Evolutionary conservation across 2,888 invertebrate species (phyloP).

Genomic region (Drosophila cracens): DNA sequence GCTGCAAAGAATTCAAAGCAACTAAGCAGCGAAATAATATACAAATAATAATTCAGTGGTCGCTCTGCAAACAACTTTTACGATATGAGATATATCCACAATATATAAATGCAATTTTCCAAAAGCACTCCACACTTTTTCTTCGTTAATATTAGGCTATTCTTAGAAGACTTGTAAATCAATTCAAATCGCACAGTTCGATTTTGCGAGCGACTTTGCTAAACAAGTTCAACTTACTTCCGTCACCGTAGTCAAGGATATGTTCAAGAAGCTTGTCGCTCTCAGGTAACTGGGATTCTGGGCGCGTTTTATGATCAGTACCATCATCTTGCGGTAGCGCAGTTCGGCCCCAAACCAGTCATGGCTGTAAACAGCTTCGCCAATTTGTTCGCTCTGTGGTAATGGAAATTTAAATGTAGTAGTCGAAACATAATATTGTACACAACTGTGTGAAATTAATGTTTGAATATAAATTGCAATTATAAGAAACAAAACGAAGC

Average conservation of each 20-base stretch:
- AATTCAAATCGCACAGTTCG: background rate
- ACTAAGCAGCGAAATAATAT: background rate
- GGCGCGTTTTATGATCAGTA: conserved; percentile 75
- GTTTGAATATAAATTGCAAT: background rate
- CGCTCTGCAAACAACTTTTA: background rate
- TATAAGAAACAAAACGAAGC: background rate
- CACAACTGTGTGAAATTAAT: accelerated
- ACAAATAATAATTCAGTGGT: background rate
- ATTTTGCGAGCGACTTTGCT: background rate
- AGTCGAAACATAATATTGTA: background rate
- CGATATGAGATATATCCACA: background rate
- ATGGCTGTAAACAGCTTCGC: conserved; percentile 77
- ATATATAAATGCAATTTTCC: background rate
- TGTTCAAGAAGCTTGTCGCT: conserved; percentile 74
- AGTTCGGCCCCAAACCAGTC: conserved; percentile 71
- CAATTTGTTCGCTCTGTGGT: conserved; percentile 75
- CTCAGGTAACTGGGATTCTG: conserved; percentile 74
- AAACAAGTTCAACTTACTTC: conserved; percentile 62
- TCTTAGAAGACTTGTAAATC: background rate
- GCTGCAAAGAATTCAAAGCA: conserved; percentile 55
- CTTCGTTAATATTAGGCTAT: background rate
- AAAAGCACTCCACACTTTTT: background rate
- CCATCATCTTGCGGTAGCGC: conserved; percentile 75
- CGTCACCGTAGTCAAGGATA: conserved; percentile 77
- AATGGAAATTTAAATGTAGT: background rate